Conservation (phyloP, 2,888 invertebrate species). For the Leptopilina syphax region DNA sequence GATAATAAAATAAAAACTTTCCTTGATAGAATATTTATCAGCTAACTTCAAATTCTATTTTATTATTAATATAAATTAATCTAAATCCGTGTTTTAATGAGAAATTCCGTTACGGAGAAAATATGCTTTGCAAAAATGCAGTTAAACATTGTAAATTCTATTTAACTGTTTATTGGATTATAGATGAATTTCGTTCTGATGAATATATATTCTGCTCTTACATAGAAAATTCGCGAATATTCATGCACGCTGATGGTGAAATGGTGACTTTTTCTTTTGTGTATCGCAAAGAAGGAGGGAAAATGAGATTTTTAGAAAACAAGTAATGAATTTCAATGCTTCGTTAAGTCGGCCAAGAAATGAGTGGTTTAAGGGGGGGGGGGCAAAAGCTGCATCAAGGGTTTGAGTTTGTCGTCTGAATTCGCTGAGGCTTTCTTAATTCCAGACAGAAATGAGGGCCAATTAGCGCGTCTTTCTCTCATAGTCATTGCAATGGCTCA, state of each 20-base stretch:
- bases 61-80: neutral
- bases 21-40: too few species aligned
- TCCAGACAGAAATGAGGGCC: conserved; percentile 28
- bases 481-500: conserved; percentile 1
- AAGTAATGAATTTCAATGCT: conserved; percentile 10
- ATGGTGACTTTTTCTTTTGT: neutral
- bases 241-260: neutral
- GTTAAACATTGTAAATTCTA: too few species aligned
- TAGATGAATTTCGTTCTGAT: too few species aligned
- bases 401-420: conserved; percentile 21
- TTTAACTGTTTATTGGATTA: too few species aligned
- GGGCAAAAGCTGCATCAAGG: conserved; percentile 7
- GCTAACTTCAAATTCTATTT: too few species aligned
- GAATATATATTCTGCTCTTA: too few species aligned
- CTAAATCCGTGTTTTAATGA: neutral
- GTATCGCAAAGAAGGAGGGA: neutral
- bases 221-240: too few species aligned
- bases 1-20: too few species aligned
- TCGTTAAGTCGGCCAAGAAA: conserved; percentile 4
- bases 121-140: too few species aligned
- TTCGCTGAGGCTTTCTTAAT: conserved; percentile 33
- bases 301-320: neutral
- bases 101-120: too few species aligned
- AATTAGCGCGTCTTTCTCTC: conserved; percentile 39
- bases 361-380: conserved; percentile 7